These are phyloP conservation scores for Alloplasta piceator DNA, from an alignment of 2,888 invertebrate species.

Conservation along the genomic window DNA sequence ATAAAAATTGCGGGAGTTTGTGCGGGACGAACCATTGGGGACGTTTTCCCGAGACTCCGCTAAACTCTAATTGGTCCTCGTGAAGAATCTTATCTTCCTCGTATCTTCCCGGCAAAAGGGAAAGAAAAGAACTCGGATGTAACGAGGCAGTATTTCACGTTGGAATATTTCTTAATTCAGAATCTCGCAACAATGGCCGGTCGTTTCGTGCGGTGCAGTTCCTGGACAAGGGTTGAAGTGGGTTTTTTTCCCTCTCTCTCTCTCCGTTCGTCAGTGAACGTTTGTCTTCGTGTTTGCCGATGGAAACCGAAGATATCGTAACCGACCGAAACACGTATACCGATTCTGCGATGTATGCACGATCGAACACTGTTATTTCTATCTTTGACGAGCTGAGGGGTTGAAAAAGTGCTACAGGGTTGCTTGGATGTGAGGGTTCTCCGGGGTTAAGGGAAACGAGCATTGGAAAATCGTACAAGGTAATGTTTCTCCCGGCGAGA, in stretches of 20 bases:
- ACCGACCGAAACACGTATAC: slow-evolving; percentile 61
- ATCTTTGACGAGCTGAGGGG: slow-evolving; percentile 35
- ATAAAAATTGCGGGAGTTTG: slow-evolving; percentile 38
- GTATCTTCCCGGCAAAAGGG: neutral
- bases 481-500: slow-evolving; percentile 58
- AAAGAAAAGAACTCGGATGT: neutral
- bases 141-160: slow-evolving; percentile 35
- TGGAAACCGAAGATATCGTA: slow-evolving; percentile 66
- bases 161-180: slow-evolving; percentile 57
- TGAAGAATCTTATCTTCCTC: slow-evolving; percentile 28
- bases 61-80: slow-evolving; percentile 43
- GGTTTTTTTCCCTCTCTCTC: slow-evolving; percentile 7
- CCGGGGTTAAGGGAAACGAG: slow-evolving; percentile 9
- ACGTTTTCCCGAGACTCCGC: neutral
- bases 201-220: neutral
- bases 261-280: neutral
- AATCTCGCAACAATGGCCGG: slow-evolving; percentile 50
- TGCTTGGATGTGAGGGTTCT: neutral
- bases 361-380: slow-evolving; percentile 18
- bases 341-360: slow-evolving; percentile 44
- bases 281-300: slow-evolving; percentile 42
- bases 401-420: neutral
- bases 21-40: slow-evolving; percentile 20
- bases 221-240: neutral
- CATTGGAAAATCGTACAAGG: slow-evolving; percentile 59